Evolutionary conservation across 2,888 invertebrate species (phyloP), one percentile per base, ranked within the genome.

Genomic region (Ellobium chinense): DNA sequence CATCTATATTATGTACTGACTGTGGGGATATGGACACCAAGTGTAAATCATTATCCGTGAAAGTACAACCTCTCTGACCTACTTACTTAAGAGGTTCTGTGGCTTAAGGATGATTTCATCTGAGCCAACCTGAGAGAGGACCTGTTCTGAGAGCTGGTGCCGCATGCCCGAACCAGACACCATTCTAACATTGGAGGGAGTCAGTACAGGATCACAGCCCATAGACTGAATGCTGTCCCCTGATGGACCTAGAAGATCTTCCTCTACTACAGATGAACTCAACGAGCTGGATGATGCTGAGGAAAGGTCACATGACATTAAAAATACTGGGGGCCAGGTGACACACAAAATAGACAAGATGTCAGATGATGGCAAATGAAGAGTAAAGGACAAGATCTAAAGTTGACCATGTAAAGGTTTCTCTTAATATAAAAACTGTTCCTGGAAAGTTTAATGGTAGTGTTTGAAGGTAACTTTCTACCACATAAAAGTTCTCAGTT

Each of bases 101-200:
- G 93, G 92, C 70, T 88, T 86, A 7, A 93, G 88, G 9, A 90
- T 86, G 24, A 92, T 89, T 72, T 92, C 92, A 78, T 91, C 89
- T 2, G 90, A 88, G 62, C 85, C 85, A 63, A 87, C 87, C 46
- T 87, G 87, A 9, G 89, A 87, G 18, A 88, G 60, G 65, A 86
- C 85, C 37, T 86, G 85, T 58, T 87, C 87, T 4, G 81, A 80
- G 65, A 84, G 85, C 83, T 83, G 83, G 34, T 85, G 80, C 54
- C 75, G 70, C 14, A 85, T 34, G 27, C 66, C 65, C 7, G 37
- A 27, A 18, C 65, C 63, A 1, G 46, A 62, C 1, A 60, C 60
- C 14, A 29, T 46, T 4, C 29, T 36, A 12, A 58, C 18, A 2
- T 58, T 24, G 9, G 46, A 27, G 27, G 56, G 58, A 7, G 58